These are phyloP conservation scores for Theretra japonica DNA, from an alignment of 2,888 invertebrate species.

Conservation along the genomic window DNA sequence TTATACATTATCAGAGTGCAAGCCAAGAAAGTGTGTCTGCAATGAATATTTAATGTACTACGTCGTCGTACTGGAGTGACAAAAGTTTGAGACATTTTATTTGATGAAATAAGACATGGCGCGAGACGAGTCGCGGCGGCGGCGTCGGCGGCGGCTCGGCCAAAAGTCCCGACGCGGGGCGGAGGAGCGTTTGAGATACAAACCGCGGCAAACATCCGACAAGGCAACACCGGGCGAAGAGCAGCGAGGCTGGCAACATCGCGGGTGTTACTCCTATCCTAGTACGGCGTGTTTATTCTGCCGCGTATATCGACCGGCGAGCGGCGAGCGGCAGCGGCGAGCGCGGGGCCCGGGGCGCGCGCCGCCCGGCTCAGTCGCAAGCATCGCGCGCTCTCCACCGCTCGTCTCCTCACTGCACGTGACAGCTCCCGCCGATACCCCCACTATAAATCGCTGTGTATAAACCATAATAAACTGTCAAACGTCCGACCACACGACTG, in stretches of 20 bases:
- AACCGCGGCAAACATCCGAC: conserved; percentile 60
- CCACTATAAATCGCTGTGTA: conserved; percentile 56
- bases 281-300: conserved; percentile 83
- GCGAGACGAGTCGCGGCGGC: background rate
- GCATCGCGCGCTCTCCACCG: conserved; percentile 56
- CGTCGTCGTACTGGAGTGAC: background rate
- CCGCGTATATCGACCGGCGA: conserved; percentile 81
- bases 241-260: conserved; percentile 63
- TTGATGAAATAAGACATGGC: conserved; percentile 11
- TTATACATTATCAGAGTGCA: conserved; percentile 47
- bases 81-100: conserved; percentile 18
- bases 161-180: background rate
- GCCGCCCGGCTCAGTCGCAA: conserved; percentile 72
- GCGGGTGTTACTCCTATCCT: conserved; percentile 61
- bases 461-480: conserved; percentile 54
- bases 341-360: conserved; percentile 61
- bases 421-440: conserved; percentile 69
- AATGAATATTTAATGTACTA: conserved; percentile 1
- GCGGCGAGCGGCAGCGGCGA: conserved; percentile 54
- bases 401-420: conserved; percentile 60
- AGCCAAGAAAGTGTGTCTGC: conserved; percentile 35
- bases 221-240: conserved; percentile 58
- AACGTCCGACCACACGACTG: conserved; percentile 26
- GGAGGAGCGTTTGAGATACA: conserved; percentile 51
- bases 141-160: background rate